These are phyloP conservation scores for Cercopithecus mona DNA, from an alignment of 2,113 vertebrate species.

Conservation along the genomic window DNA sequence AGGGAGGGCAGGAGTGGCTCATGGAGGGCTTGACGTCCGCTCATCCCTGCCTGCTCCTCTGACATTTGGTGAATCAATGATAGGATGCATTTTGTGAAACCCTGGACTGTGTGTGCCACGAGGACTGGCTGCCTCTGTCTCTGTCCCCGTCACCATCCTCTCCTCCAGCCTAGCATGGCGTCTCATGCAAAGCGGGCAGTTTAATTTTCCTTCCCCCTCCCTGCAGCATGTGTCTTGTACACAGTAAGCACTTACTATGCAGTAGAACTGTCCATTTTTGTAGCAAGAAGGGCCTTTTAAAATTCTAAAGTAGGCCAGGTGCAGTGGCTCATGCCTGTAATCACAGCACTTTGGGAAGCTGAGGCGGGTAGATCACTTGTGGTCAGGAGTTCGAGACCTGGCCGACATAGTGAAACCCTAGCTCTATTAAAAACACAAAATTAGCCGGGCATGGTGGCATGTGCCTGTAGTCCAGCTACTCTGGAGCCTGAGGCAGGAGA, in stretches of 20 bases:
- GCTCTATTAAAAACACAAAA: too few relatives aligned
- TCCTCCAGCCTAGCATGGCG: rapidly evolving
- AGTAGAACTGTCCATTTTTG: neutral
- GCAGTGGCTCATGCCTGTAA: too few relatives aligned
- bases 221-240: neutral
- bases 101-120: rapidly evolving
- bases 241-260: neutral
- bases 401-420: too few relatives aligned
- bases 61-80: neutral
- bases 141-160: neutral
- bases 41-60: neutral
- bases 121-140: neutral
- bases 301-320: too few relatives aligned
- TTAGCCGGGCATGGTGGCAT: too few relatives aligned
- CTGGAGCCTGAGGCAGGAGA: too few relatives aligned
- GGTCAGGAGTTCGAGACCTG: too few relatives aligned
- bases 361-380: too few relatives aligned
- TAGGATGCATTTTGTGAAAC: neutral
- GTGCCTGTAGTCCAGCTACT: too few relatives aligned
- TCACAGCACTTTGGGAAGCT: too few relatives aligned
- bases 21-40: rapidly evolving
- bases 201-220: too few relatives aligned
- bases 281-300: neutral
- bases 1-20: neutral
- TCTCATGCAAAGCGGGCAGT: neutral